These are phyloP conservation scores for Aphidius gifuensis DNA, from an alignment of 1,140 invertebrate species.

Conservation along the genomic window DNA sequence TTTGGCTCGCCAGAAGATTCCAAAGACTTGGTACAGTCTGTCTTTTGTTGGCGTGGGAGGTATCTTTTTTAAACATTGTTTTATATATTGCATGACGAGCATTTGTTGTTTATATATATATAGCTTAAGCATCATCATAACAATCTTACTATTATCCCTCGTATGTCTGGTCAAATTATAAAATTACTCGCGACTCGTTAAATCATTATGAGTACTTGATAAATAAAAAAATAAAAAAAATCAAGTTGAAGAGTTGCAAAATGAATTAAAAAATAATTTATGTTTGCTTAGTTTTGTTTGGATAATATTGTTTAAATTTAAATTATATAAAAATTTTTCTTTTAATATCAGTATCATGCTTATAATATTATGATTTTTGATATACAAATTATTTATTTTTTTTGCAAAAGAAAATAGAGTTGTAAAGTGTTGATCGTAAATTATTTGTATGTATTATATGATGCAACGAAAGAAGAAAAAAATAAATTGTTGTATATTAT, in stretches of 20 bases:
- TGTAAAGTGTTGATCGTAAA: slow-evolving; percentile 19
- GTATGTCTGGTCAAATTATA: slow-evolving; percentile 41
- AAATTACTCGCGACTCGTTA: slow-evolving; percentile 52
- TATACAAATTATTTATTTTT: not conserved
- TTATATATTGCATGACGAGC: slow-evolving; percentile 37
- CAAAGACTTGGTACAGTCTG: slow-evolving; percentile 35
- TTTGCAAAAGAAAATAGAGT: slow-evolving; percentile 17
- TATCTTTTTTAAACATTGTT: slow-evolving; percentile 42
- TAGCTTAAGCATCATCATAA: slow-evolving; percentile 38
- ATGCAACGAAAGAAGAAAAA: not conserved
- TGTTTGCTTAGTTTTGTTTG: too few species aligned
- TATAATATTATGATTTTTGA: not conserved
- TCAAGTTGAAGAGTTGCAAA: not conserved
- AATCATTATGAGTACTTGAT: slow-evolving; percentile 51
- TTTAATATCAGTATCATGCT: too few species aligned
- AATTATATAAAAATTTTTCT: too few species aligned
- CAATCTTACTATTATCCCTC: slow-evolving; percentile 50
- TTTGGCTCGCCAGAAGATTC: slow-evolving; percentile 41
- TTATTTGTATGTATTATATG: slow-evolving; percentile 13
- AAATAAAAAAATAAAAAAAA: slow-evolving; percentile 27
- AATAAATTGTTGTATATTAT: not conserved
- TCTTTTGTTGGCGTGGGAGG: slow-evolving; percentile 47
- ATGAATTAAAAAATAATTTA: not conserved
- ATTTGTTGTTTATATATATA: slow-evolving; percentile 26
- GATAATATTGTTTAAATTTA: too few species aligned